phyloP scores from a whole-genome alignment of 2,113 vertebrate genomes.

The Pelecanoides urinatrix region DNA sequence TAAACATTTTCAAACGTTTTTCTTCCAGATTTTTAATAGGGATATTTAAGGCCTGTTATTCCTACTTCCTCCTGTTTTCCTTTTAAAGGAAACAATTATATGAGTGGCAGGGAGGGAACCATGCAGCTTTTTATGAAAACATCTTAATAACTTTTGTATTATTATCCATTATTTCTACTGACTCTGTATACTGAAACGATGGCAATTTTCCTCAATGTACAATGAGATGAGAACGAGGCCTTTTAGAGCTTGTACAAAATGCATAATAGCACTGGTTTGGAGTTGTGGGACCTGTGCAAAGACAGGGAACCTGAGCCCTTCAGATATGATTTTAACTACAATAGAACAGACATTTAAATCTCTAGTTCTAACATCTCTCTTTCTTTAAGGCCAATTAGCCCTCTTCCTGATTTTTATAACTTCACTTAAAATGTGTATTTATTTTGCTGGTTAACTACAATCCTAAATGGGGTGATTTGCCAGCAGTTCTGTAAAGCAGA shows the following conservation, averaged over 20 bases:
- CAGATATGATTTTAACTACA: not conserved
- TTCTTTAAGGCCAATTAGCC: not conserved
- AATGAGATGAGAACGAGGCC: not conserved
- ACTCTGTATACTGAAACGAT: not conserved
- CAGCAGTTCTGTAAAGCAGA: not conserved
- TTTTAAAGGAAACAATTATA: not conserved
- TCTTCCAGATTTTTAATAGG: not conserved
- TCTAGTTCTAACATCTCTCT: not conserved
- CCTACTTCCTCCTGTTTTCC: not conserved
- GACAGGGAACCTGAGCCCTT: not conserved
- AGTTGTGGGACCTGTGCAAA: not conserved
- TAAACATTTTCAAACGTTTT: not conserved
- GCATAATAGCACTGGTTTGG: not conserved
- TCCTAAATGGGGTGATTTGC: not conserved
- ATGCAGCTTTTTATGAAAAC: not conserved
- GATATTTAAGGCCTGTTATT: not conserved
- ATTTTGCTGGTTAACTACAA: not conserved
- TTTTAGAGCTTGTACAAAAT: not conserved
- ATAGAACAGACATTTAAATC: not conserved
- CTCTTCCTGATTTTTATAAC: not conserved
- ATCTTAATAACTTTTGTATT: not conserved
- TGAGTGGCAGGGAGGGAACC: not conserved
- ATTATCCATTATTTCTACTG: not conserved
- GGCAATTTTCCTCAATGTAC: not conserved
- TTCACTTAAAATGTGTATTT: not conserved